A percentile compares a stretch with the other conserved stretches of the same genome.
Conservation (phyloP, 2,797 vertebrate species). For the Simalia tracyae region DNA sequence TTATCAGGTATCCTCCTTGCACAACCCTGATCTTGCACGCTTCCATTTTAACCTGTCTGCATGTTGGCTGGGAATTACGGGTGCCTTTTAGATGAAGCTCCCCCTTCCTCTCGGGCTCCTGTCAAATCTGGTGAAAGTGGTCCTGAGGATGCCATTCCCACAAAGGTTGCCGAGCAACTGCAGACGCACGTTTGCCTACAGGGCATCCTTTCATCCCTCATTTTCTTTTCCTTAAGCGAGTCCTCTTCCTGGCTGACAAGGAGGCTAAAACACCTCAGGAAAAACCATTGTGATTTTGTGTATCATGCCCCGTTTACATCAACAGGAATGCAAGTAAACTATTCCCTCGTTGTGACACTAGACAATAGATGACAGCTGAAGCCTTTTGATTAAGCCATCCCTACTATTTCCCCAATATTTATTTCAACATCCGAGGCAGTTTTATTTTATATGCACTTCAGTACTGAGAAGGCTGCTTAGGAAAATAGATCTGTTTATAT, state of each 20-base stretch:
- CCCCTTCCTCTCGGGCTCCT: slow-evolving; percentile 64
- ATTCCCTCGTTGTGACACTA: background rate
- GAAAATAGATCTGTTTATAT: slow-evolving; percentile 20
- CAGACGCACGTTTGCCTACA: slow-evolving; percentile 63
- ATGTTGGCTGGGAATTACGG: slow-evolving; percentile 62
- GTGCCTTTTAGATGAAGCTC: slow-evolving; percentile 68
- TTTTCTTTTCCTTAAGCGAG: background rate
- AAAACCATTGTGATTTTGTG: slow-evolving; percentile 4
- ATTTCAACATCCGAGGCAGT: background rate
- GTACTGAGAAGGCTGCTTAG: slow-evolving; percentile 27
- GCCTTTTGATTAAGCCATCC: background rate
- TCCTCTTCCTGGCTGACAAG: background rate
- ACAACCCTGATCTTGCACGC: slow-evolving; percentile 49
- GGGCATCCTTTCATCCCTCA: slow-evolving; percentile 28
- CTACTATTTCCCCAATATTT: background rate
- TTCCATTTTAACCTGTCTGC: slow-evolving; percentile 56
- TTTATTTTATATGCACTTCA: slow-evolving; percentile 29
- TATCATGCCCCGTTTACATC: background rate
- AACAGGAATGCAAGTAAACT: slow-evolving; percentile 27
- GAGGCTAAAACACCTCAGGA: background rate
- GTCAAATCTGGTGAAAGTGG: slow-evolving; percentile 62
- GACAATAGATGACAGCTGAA: background rate
- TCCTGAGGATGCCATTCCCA: slow-evolving; percentile 43
- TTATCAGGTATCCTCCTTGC: slow-evolving; percentile 48
- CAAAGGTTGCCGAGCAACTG: slow-evolving; percentile 66